These are phyloP conservation scores for Bellardia bayeri DNA, from an alignment of 2,888 invertebrate genomes.

Conservation along the genomic window DNA sequence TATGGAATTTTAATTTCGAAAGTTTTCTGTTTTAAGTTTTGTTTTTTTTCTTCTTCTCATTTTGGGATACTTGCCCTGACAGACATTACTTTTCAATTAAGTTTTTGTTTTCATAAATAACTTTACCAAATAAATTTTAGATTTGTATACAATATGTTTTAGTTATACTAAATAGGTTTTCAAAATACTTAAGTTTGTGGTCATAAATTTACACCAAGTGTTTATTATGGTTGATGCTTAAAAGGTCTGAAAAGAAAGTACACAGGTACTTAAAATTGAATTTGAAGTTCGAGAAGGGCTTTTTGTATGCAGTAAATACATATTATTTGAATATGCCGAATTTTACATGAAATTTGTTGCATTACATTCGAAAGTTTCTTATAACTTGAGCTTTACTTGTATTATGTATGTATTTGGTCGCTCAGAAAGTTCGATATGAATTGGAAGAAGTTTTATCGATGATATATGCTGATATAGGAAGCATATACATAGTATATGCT, in stretches of 20 bases:
- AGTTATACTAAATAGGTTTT: constrained; percentile 30
- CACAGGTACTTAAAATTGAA: constrained; percentile 31
- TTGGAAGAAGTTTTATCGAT: too few relatives aligned
- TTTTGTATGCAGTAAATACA: not conserved
- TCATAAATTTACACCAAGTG: constrained; percentile 6
- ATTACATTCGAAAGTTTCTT: too few relatives aligned
- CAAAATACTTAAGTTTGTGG: constrained; percentile 1
- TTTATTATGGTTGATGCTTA: not conserved
- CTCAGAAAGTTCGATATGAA: too few relatives aligned
- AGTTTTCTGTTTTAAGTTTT: constrained; percentile 57
- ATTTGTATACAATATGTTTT: constrained; percentile 33
- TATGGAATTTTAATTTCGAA: constrained; percentile 69
- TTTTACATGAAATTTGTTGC: too few relatives aligned
- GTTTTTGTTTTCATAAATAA: constrained; percentile 50
- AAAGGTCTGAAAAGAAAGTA: constrained; percentile 56
- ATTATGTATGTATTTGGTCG: too few relatives aligned
- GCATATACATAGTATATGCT: too few relatives aligned
- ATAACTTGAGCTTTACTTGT: too few relatives aligned
- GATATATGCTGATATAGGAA: too few relatives aligned
- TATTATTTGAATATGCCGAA: too few relatives aligned
- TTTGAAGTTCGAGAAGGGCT: not conserved
- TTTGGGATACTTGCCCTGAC: not conserved
- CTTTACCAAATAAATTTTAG: constrained; percentile 42
- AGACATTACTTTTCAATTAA: constrained; percentile 67
- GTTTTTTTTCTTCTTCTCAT: not conserved